Evolutionary conservation across 2,797 vertebrate genomes (phyloP).

Genomic region (Sebastes hopkinsi): DNA sequence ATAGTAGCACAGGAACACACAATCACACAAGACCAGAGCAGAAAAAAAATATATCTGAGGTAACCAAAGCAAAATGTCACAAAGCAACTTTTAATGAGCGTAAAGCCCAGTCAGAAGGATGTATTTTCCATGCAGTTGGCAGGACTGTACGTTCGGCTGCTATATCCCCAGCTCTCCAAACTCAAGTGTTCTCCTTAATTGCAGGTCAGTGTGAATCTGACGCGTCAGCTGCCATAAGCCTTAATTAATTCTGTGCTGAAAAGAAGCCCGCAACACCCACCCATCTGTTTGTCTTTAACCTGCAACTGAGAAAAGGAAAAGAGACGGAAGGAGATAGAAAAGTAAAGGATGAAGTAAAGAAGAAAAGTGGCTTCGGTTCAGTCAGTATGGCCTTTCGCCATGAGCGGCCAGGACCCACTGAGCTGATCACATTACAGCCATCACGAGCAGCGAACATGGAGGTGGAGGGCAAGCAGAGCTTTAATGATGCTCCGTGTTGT

Average conservation of each 20-base stretch:
- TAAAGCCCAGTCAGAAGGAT: slow-evolving; percentile 23
- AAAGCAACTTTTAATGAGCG: slow-evolving; percentile 46
- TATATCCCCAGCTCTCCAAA: slow-evolving; percentile 51
- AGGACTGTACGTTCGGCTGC: slow-evolving; percentile 11
- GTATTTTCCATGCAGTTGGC: slow-evolving; percentile 30
- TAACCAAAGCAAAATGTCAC: slow-evolving; percentile 45
- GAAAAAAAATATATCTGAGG: not conserved
- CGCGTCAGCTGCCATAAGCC: slow-evolving; percentile 73
- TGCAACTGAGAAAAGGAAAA: slow-evolving; percentile 38
- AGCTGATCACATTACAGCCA: not conserved
- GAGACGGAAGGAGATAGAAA: not conserved
- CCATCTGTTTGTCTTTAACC: slow-evolving; percentile 75
- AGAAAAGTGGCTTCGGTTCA: not conserved
- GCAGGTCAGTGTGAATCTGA: slow-evolving; percentile 76
- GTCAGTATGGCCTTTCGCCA: not conserved
- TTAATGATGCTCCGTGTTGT: slow-evolving; percentile 1
- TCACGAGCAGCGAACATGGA: not conserved
- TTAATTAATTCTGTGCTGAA: slow-evolving; percentile 76
- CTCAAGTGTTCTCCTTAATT: slow-evolving; percentile 78
- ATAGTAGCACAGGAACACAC: not conserved
- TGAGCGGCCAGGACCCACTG: not conserved
- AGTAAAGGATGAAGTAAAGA: not conserved
- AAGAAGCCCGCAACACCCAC: slow-evolving; percentile 54
- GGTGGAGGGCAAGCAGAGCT: not conserved
- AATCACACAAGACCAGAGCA: slow-evolving; percentile 4